Conservation (phyloP, 2,113 vertebrate genomes). For the Chaetodon auriga region DNA sequence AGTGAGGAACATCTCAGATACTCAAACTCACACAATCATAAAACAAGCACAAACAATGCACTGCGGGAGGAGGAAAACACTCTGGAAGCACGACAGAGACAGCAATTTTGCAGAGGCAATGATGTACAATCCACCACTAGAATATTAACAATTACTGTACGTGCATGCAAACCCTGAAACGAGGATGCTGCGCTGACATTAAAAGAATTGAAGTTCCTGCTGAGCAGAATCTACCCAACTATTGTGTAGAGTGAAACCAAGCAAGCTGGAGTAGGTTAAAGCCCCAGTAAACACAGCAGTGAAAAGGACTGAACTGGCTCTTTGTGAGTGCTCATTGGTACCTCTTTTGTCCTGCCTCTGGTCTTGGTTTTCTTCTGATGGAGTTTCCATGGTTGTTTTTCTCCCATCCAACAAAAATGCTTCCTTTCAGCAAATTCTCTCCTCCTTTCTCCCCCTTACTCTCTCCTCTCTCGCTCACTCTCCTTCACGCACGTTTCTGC, state of each 20-base stretch:
- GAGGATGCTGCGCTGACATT: conserved; percentile 21
- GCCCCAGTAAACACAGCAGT: conserved; percentile 82
- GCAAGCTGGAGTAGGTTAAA: conserved; percentile 73
- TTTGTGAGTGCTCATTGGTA: conserved; percentile 87
- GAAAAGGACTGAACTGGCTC: conserved; percentile 88
- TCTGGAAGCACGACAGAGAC: conserved; percentile 1
- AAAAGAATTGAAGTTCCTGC: neutral
- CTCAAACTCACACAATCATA: conserved; percentile 35
- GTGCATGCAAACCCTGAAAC: conserved; percentile 12
- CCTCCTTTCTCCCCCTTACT: conserved; percentile 66
- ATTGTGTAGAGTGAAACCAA: conserved; percentile 53
- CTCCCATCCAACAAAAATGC: conserved; percentile 94
- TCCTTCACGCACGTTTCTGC: conserved; percentile 26
- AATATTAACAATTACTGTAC: conserved; percentile 16
- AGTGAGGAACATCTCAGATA: conserved; percentile 8
- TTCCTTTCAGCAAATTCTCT: conserved; percentile 85
- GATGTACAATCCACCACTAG: neutral
- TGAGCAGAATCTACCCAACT: conserved; percentile 44
- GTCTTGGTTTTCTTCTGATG: conserved; percentile 92
- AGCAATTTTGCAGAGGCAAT: neutral
- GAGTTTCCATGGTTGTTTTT: conserved; percentile 96
- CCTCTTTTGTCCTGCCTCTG: conserved; percentile 94
- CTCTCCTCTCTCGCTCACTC: conserved; percentile 58
- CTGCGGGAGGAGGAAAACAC: neutral
- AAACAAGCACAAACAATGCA: conserved; percentile 2